Evolutionary conservation across 2,888 invertebrate genomes (phyloP), one percentile per base, ranked within the genome.

Genomic region (Hermodice carunculata): DNA sequence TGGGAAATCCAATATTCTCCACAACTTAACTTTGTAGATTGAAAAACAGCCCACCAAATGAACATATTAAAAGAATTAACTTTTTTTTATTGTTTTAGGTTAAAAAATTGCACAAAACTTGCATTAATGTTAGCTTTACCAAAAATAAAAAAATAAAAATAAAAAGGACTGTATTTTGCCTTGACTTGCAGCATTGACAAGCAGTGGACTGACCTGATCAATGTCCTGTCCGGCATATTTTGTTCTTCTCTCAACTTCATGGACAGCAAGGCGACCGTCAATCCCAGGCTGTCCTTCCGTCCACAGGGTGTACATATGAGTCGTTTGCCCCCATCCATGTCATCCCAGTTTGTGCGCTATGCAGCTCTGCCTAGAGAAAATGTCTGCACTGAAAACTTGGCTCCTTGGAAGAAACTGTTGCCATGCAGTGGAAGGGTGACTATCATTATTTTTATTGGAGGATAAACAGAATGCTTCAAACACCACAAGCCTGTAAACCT

Each of bases 371-470:
- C 98, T 0, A 89, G 95, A 71, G 99, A 99, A 89, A 94, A 95
- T 77, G 96, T 98, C 3, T 99, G 99, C 83, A 99, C 98, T 0
- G 99, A 99, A 88, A 99, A 99, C 88, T 88, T 99, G 77, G 98
- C 99, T 17, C 98, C 99, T 0, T 98, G 98, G 93, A 96, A 96
- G 81, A 99, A 98, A 84, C 88, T 99, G 3, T 86, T 99, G 49
- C 98, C 99, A 0, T 99, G 99, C 87, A n/a, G n/a, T n/a, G n/a
- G n/a, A n/a, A n/a, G n/a, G n/a, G n/a, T n/a, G n/a, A n/a, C n/a
- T n/a, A n/a, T n/a, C n/a, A n/a, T n/a, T n/a, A n/a, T n/a, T n/a
- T n/a, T n/a, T n/a, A n/a, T n/a, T n/a, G n/a, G n/a, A n/a, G n/a
- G n/a, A n/a, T n/a, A n/a, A n/a, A n/a, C n/a, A n/a, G n/a, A n/a